Base-by-base conservation (phyloP, 2,797 vertebrate genomes). In the Oreortyx pictus region DNA sequence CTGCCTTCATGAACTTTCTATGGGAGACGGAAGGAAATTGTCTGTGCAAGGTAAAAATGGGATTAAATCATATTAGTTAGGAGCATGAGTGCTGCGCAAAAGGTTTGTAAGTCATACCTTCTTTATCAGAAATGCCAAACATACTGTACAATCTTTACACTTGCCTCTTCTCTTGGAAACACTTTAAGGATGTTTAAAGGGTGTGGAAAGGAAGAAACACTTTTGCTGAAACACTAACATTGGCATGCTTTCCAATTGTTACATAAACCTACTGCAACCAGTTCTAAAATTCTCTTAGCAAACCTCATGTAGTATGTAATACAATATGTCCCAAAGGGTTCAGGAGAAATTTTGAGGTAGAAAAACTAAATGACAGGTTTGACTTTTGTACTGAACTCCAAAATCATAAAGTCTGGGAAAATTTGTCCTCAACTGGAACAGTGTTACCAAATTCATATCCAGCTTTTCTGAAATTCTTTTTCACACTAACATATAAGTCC, bases 81-180 rank as follows among this genome's bases (percentile, higher is more conserved):
- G 92, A 96, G 92, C 9, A 77, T 41, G 50, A 86, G 16, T 56
- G 52, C 52, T 93, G 65, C 80, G 64, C 76, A 88, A 90, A 87
- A 57, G 35, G 57, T 75, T 61, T 82, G 82, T 95, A 97, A 97
- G 95, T 96, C 94, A 97, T 70, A 11, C 41, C 29, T 77, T 75
- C 88, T 90, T 91, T 92, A 95, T 93, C 86, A 93, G 90, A 93
- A 92, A 91, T 37, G 65, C 74, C 83, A 88, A 90, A 64, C 65
- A 62, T 29, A 62, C 31, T 82, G 76, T 49, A 89, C 84, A 89
- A 80, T 85, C 88, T 90, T 93, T 73, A 89, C 73, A 80, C 39
- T 91, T 71, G 22, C 80, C 93, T 93, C 89, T 92, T 84, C 86
- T 82, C 49, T 87, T 73, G 2, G 73, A 95, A 96, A 66, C 73